Evolutionary conservation across 2,113 vertebrate genomes (phyloP), one percentile per base, ranked within the genome.

Genomic region (Leiothrix lutea): DNA sequence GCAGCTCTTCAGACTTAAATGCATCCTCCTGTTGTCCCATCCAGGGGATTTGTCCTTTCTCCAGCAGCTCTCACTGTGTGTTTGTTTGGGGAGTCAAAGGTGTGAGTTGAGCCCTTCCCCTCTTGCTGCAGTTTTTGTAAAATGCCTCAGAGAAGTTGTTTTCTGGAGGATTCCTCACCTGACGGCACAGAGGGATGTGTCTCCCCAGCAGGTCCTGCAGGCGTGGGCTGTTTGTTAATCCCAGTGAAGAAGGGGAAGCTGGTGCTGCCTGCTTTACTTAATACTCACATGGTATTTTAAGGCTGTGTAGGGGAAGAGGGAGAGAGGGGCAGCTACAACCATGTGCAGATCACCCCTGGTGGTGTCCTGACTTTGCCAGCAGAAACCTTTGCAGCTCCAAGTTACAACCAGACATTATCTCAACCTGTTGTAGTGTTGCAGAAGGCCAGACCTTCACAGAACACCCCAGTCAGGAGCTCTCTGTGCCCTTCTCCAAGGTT

Each of bases 321-420:
- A 26, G 22, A 7, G 51, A 74, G 87, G 74, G 33, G 26, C 3
- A 62, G 80, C 57, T 58, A 3, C 47, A 56, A 0, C 42, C 11
- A 1, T 1, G 0, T 25, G 17, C 33, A 33, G 40, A 10, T n/a
- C 57, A 10, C 6, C 6, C 21, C 57, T 71, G 66, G 26, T 18
- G 22, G 16, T 19, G 66, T 36, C 51, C 51, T 62, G 79, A 8
- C 79, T 85, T 40, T 69, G 40, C 50, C 54, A 22, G 51, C 50
- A 62, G 73, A 44, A 62, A 42, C 45, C 60, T 90, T 78, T 8
- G 3, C 18, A 42, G 53, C 62, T 75, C 25, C 22, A 33, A 7
- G 15, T 47, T 51, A 17, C 45, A 48, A 2, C 29, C 42, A 28
- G 84, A 5, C 36, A 2, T 73, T 25, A 16, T 35, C 70, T 81